These are phyloP conservation scores for Lepidurus packardi DNA, from an alignment of 1,140 invertebrate genomes.

Conservation along the genomic window DNA sequence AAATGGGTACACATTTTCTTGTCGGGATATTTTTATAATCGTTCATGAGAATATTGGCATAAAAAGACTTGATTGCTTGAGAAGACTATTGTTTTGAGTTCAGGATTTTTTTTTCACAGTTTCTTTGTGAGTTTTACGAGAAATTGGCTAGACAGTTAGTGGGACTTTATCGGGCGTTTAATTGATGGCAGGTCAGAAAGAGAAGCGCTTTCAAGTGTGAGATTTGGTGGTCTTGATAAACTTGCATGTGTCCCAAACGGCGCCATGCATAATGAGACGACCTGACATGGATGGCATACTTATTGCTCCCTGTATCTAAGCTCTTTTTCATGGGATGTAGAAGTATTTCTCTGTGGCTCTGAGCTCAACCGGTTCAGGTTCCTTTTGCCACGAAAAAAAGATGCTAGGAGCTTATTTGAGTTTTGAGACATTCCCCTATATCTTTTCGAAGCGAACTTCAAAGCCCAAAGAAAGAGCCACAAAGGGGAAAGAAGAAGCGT, in stretches of 20 bases:
- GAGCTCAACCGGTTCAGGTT: background rate
- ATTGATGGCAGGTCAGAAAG: slow-evolving; percentile 12
- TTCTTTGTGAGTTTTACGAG: background rate
- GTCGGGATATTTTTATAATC: too few relatives aligned
- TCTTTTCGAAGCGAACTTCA: background rate
- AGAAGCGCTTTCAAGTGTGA: slow-evolving; percentile 2
- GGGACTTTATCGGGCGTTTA: background rate
- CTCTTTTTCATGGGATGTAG: background rate
- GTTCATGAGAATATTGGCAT: too few relatives aligned
- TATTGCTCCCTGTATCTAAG: background rate
- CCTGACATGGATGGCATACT: slow-evolving; percentile 14
- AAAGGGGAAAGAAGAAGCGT: background rate
- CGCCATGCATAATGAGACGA: slow-evolving; percentile 17
- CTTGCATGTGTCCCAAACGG: slow-evolving; percentile 20
- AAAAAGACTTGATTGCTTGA: too few relatives aligned
- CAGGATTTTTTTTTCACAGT: background rate
- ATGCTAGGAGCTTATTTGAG: background rate
- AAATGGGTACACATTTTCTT: too few relatives aligned
- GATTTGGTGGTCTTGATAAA: slow-evolving; percentile 20
- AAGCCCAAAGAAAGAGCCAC: background rate
- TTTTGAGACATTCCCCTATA: background rate
- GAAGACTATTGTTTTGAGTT: too few relatives aligned
- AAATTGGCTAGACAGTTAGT: slow-evolving; percentile 8
- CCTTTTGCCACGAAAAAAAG: background rate
- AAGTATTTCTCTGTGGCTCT: background rate